phyloP scores from a whole-genome alignment of 2,888 invertebrate genomes.

The Patella caerulea region DNA sequence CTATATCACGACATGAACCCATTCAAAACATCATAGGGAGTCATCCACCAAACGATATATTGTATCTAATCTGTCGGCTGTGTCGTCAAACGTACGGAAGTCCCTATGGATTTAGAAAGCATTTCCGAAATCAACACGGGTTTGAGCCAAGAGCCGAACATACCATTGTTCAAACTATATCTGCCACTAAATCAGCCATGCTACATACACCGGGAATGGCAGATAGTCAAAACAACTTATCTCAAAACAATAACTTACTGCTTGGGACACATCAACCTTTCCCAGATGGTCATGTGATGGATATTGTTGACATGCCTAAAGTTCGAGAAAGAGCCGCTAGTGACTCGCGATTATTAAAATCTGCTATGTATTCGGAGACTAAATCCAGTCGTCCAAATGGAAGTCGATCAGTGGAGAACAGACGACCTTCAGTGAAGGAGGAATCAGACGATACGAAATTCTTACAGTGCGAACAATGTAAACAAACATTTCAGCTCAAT shows the following conservation, averaged over 20 bases:
- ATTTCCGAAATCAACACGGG: constrained; percentile 68
- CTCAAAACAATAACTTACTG: not conserved
- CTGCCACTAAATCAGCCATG: constrained; percentile 62
- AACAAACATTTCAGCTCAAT: constrained; percentile 62
- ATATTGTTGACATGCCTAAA: constrained; percentile 4
- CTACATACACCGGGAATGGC: constrained; percentile 33
- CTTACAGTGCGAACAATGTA: constrained; percentile 61
- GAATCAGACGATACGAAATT: constrained; percentile 47
- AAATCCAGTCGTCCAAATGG: not conserved
- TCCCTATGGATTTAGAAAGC: constrained; percentile 67
- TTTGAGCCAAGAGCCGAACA: constrained; percentile 67
- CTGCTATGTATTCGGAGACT: not conserved
- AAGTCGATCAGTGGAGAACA: constrained; percentile 16
- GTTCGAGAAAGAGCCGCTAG: constrained; percentile 3
- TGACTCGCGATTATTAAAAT: constrained; percentile 11
- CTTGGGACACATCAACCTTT: not conserved
- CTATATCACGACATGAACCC: constrained; percentile 64
- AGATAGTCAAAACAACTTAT: not conserved
- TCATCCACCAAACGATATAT: constrained; percentile 65
- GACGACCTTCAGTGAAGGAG: constrained; percentile 13
- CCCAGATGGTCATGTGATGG: not conserved
- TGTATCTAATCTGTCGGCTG: constrained; percentile 65
- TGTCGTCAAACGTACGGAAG: constrained; percentile 68
- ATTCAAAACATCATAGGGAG: constrained; percentile 65
- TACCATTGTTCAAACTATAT: constrained; percentile 66